Evolutionary conservation across 2,113 vertebrate species (phyloP).

Genomic region (Amblyornis subalaris): DNA sequence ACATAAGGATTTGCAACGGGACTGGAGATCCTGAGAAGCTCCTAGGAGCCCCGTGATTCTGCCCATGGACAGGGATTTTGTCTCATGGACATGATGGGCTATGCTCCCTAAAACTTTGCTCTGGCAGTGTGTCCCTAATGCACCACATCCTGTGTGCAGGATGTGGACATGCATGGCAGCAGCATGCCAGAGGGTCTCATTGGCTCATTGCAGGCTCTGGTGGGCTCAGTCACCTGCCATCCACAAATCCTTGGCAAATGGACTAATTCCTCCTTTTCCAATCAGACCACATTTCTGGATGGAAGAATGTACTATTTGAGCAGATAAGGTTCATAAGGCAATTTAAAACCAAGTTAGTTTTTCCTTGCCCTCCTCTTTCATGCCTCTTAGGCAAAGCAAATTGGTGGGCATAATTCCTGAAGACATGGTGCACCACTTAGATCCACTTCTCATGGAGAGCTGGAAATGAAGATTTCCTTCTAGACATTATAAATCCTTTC

Average conservation of each 20-base stretch:
- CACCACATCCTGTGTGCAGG: fast-evolving
- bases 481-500: not conserved
- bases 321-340: not conserved
- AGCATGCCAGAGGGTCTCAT: not conserved
- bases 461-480: not conserved
- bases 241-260: not conserved
- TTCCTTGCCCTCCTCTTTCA: not conserved
- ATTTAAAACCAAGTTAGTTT: not conserved
- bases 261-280: not conserved
- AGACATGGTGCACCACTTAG: not conserved
- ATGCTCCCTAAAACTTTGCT: not conserved
- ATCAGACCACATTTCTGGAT: not conserved
- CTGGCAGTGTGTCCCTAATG: not conserved
- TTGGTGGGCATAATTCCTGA: not conserved
- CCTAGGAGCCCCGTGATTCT: not conserved
- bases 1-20: not conserved
- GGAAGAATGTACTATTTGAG: not conserved
- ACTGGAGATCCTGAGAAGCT: not conserved
- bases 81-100: not conserved
- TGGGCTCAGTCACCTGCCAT: not conserved
- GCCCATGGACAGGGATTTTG: not conserved
- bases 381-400: not conserved
- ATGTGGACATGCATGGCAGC: not conserved
- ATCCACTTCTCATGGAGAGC: not conserved
- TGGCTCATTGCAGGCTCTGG: not conserved